Evolutionary conservation across 2,113 vertebrate genomes (phyloP).

Genomic region (Dendropsophus ebraccatus): DNA sequence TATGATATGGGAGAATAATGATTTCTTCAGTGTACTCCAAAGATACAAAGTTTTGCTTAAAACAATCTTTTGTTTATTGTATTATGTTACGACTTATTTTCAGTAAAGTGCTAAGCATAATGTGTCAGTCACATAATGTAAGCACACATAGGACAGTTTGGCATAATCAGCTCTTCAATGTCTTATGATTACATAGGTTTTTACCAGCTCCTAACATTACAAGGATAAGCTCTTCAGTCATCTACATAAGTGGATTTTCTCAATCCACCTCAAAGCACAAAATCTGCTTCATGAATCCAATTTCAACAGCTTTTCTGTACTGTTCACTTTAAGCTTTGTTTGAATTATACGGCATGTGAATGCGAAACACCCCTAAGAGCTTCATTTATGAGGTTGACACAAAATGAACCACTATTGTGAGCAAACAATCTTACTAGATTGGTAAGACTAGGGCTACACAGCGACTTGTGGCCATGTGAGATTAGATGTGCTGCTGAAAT

Average conservation of each 20-base stretch:
- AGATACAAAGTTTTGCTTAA: not conserved
- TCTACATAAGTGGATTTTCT: slow-evolving; percentile 58
- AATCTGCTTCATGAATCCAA: slow-evolving; percentile 52
- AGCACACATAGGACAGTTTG: slow-evolving; percentile 25
- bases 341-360: slow-evolving; percentile 67
- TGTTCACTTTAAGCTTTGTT: slow-evolving; percentile 66
- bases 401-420: slow-evolving; percentile 64
- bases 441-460: no score
- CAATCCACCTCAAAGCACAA: slow-evolving; percentile 53
- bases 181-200: slow-evolving; percentile 50
- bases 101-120: not conserved
- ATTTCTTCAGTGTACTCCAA: not conserved
- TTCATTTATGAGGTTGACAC: slow-evolving; percentile 64
- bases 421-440: not conserved
- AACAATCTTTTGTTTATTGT: not conserved
- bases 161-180: slow-evolving; percentile 43
- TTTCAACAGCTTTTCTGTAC: slow-evolving; percentile 42
- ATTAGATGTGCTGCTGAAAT: no score
- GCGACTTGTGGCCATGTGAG: no score
- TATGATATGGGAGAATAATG: not conserved
- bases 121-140: slow-evolving; percentile 10
- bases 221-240: slow-evolving; percentile 56
- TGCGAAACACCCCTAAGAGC: slow-evolving; percentile 64
- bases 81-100: not conserved
- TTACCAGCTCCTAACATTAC: slow-evolving; percentile 49